phyloP scores from a whole-genome alignment of 2,888 invertebrate species.

The Amphiduros pacificus region DNA sequence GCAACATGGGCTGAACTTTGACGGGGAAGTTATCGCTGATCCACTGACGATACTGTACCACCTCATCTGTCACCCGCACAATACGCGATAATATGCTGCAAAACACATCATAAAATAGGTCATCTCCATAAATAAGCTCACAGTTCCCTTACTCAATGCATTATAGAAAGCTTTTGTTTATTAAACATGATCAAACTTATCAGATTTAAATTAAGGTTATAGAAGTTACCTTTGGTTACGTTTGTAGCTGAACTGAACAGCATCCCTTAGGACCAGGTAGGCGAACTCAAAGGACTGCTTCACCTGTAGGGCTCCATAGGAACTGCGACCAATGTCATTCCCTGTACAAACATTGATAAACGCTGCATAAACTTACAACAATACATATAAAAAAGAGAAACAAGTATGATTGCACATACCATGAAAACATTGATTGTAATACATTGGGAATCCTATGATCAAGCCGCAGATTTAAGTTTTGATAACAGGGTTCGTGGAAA shows the following conservation, averaged over 20 bases:
- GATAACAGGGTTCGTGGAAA: too few species aligned
- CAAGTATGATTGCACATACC: too few species aligned
- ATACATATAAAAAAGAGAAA: too few species aligned
- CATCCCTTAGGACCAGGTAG: conserved; percentile 71
- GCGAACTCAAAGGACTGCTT: conserved; percentile 97
- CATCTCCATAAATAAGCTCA: too few species aligned
- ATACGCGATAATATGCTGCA: conserved; percentile 83
- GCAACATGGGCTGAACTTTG: too few species aligned
- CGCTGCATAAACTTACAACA: too few species aligned
- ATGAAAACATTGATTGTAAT: too few species aligned
- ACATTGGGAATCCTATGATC: too few species aligned
- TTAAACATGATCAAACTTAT: not conserved
- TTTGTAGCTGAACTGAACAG: conserved; percentile 44
- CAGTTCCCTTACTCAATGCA: too few species aligned
- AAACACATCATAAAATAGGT: too few species aligned
- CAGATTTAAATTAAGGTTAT: not conserved
- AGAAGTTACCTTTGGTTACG: conserved; percentile 16
- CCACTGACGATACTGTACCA: conserved; percentile 74
- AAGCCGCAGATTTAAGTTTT: too few species aligned
- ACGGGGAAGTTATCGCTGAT: conserved; percentile 61
- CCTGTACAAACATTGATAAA: too few species aligned
- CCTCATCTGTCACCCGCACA: conserved; percentile 90
- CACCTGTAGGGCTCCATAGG: conserved; percentile 88
- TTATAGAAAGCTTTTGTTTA: not conserved
- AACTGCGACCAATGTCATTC: conserved; percentile 97